Conservation (phyloP, 1,140 invertebrate genomes). For the Choristoneura fumiferana region DNA sequence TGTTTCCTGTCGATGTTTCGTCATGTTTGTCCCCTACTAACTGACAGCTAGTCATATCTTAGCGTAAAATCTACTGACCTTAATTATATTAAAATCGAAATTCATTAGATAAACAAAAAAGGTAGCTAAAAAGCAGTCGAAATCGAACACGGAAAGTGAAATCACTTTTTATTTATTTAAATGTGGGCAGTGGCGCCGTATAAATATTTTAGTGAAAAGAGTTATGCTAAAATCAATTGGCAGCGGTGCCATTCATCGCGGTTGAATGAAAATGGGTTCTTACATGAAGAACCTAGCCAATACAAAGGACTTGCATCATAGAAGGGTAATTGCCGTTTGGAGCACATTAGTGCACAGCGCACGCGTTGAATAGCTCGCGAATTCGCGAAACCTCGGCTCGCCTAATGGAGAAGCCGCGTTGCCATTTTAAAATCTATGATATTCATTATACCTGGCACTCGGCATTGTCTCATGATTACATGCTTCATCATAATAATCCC, state of each 20-base stretch:
- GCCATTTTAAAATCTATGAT: conserved; percentile 17
- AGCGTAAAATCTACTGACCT: neutral
- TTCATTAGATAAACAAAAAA: too few species aligned
- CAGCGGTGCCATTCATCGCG: too few species aligned
- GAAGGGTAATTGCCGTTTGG: neutral
- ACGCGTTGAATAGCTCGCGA: conserved; percentile 26
- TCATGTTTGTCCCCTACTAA: conserved; percentile 25
- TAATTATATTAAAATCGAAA: too few species aligned
- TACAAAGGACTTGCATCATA: neutral
- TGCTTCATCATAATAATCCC: conserved; percentile 1
- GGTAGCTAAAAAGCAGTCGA: too few species aligned
- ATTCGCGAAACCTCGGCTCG: conserved; percentile 26
- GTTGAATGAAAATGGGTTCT: too few species aligned
- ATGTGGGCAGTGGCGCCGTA: too few species aligned
- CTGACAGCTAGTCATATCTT: neutral
- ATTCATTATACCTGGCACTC: neutral
- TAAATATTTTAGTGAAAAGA: too few species aligned
- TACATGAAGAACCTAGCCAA: neutral
- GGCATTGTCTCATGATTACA: conserved; percentile 19
- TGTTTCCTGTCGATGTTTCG: conserved; percentile 24
- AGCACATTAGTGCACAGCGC: conserved; percentile 14
- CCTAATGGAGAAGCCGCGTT: neutral
- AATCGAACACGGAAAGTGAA: too few species aligned
- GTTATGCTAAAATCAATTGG: too few species aligned
- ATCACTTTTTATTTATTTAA: too few species aligned